Evolutionary conservation across 1,140 invertebrate species (phyloP).

Genomic region (Pseudobourletiella spinata): DNA sequence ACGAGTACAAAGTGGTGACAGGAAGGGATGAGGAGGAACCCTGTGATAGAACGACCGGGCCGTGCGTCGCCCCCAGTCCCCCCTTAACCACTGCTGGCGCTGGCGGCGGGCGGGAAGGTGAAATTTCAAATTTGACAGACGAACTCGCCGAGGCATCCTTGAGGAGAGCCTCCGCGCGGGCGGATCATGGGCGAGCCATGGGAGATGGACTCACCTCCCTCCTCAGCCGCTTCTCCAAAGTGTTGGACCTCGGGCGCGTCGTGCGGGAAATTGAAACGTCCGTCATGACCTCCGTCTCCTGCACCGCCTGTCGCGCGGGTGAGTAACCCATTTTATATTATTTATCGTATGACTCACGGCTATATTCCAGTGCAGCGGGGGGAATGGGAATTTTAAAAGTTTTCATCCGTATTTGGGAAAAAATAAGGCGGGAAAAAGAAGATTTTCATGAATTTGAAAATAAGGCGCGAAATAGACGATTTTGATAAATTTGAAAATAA

Average conservation of each 20-base stretch:
- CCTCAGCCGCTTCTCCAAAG: conserved; percentile 30
- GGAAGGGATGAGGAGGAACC: no score
- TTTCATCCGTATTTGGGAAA: no score
- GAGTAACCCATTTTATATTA: conserved; percentile 25
- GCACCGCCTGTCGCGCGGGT: conserved; percentile 80
- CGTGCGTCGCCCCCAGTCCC: no score
- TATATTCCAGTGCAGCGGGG: no score
- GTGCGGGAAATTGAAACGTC: conserved; percentile 32
- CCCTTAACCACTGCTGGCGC: background rate
- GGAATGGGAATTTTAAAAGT: no score
- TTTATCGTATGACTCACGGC: background rate
- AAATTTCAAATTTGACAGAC: conserved; percentile 12
- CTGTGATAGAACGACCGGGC: no score
- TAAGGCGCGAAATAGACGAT: no score
- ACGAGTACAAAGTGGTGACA: no score
- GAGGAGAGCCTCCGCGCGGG: background rate
- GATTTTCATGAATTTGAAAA: no score
- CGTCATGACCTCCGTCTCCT: conserved; percentile 79
- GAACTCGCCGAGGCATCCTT: conserved; percentile 17
- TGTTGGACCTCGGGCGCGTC: conserved; percentile 30
- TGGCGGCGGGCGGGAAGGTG: background rate
- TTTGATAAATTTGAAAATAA: no score
- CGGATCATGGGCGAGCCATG: conserved; percentile 14
- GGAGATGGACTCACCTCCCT: conserved; percentile 21
- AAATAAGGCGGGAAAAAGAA: no score